Base-by-base conservation (phyloP, 2,113 vertebrate genomes). In the Hippopotamus amphibius region DNA sequence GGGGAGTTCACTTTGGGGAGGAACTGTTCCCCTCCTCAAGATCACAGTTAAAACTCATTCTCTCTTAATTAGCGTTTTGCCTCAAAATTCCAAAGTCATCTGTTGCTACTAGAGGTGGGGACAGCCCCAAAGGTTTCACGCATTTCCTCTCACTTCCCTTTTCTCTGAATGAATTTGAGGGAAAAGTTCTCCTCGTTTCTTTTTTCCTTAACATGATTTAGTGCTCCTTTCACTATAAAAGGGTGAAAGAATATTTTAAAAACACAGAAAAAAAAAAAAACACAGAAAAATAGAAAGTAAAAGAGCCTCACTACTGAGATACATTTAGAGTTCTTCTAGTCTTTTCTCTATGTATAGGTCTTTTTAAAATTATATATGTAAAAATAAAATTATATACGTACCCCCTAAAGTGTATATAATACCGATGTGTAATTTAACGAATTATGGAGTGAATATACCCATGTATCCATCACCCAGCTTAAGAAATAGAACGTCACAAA, bases 141-240 rank as follows among this genome's bases (percentile, higher is more conserved):
- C 63, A 1, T 66, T 41, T 72, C 77, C 30, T 94, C 26, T 94
- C 76, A 95, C 77, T 97, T 97, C 96, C 66, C 37, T 50, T 94
- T 97, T 93, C 91, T 93, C 61, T 2, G 37, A 93, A 90, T 33
- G 88, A 66, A 85, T 59, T 14, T 26, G 55, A 95, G 88, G 91
- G 88, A 15, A 94, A 97, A 81, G 22, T 24, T 76, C 33, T 94
- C 37, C 63, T 71, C 8, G 7, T 90, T 84, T 83, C 53, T 89
- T 90, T 79, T 71, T n/a, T 43, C 30, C 61, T 93, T 74, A 53
- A 68, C 90, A 46, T 55, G 74, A 91, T 81, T 66, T 48, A 84
- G 69, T 24, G 10, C 33, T 71, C 48, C 50, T 79, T 95, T 65
- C 48, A 43, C 19, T 66, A 65, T 69, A 48, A 87, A 94, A 94